These are phyloP conservation scores for Belonocnema kinseyi DNA, from an alignment of 1,140 invertebrate genomes.

Conservation along the genomic window DNA sequence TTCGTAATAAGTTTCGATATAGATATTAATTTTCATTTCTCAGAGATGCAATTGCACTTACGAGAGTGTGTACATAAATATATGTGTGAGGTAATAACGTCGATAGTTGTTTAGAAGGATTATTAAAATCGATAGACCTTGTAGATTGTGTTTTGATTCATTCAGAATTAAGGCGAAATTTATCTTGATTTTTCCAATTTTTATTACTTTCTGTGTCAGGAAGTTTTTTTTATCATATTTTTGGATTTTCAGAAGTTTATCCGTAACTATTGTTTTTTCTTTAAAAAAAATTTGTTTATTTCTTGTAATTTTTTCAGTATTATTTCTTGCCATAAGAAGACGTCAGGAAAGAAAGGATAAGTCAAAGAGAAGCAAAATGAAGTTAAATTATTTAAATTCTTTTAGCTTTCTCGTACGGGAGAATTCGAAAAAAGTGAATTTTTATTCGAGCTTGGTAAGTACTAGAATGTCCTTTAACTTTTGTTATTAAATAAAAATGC, in stretches of 20 bases:
- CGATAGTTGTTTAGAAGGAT: slow-evolving; percentile 22
- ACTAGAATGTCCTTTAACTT: background rate
- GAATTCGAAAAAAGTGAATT: background rate
- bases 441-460: background rate
- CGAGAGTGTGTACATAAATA: slow-evolving; percentile 17
- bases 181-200: background rate
- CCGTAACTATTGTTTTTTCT: too few relatives aligned
- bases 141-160: slow-evolving; percentile 20
- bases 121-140: slow-evolving; percentile 31
- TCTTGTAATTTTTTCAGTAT: background rate
- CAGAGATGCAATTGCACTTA: slow-evolving; percentile 24
- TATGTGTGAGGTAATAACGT: slow-evolving; percentile 27
- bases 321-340: background rate
- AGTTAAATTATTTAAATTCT: background rate
- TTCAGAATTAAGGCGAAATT: background rate
- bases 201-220: background rate
- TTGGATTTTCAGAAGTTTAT: background rate
- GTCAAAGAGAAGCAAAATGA: too few relatives aligned
- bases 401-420: background rate
- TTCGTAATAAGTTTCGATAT: slow-evolving; percentile 27
- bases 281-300: background rate
- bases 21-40: slow-evolving; percentile 23
- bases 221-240: background rate
- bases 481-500: background rate
- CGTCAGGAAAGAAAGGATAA: too few relatives aligned